Percentiles rank a stretch among this genome's conserved stretches.
phyloP scores from a whole-genome alignment of 1,140 invertebrate genomes.

The Chymomyza costata region DNA sequence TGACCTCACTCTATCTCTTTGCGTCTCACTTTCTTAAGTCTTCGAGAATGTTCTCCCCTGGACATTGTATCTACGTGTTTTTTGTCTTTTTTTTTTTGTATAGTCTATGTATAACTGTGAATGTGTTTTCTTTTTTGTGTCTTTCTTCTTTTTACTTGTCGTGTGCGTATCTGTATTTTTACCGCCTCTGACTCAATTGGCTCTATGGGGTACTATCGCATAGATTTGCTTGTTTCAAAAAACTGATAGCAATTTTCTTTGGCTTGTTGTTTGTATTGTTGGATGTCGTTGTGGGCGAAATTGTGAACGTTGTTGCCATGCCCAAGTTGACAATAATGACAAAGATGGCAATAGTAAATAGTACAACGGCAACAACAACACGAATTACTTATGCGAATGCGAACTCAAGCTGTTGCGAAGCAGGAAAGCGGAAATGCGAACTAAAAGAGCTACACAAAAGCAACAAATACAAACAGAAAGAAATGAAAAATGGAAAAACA shows the following conservation, averaged over 20 bases:
- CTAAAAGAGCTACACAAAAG: slow-evolving; percentile 35
- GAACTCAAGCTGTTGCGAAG: too few relatives aligned
- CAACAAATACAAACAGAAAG: slow-evolving; percentile 12
- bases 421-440: slow-evolving; percentile 66
- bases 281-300: slow-evolving; percentile 10
- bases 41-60: slow-evolving; percentile 36
- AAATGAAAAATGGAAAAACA: too few relatives aligned
- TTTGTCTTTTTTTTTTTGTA: slow-evolving; percentile 1
- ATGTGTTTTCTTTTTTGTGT: not conserved
- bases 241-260: slow-evolving; percentile 37
- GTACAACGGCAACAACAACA: slow-evolving; percentile 6
- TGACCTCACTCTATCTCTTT: slow-evolving; percentile 28
- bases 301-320: slow-evolving; percentile 47
- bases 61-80: not conserved
- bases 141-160: too few relatives aligned
- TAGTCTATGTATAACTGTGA: slow-evolving; percentile 10
- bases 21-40: slow-evolving; percentile 59
- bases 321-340: slow-evolving; percentile 57
- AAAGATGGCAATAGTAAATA: slow-evolving; percentile 17
- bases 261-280: slow-evolving; percentile 25
- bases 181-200: slow-evolving; percentile 49
- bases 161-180: not conserved
- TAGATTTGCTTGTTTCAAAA: slow-evolving; percentile 43
- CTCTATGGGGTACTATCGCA: slow-evolving; percentile 42
- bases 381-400: too few relatives aligned